Conservation (phyloP, 2,113 vertebrate genomes). For the Callipepla squamata region DNA sequence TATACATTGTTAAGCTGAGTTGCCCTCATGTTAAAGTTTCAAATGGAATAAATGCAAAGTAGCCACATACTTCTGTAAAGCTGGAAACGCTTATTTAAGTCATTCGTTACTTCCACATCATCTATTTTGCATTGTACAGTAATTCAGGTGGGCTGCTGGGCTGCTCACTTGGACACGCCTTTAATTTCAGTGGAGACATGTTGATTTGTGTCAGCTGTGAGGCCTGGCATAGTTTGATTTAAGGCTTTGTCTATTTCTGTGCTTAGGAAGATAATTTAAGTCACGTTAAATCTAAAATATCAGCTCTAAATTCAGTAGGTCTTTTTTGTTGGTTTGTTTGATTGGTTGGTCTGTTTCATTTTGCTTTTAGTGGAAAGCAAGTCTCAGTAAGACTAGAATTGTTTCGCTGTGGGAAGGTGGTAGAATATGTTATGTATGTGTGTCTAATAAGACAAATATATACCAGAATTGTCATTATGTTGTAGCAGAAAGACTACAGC, state of each 20-base stretch:
- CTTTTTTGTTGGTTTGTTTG: background rate
- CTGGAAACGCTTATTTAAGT: background rate
- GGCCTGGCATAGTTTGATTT: background rate
- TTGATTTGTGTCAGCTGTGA: background rate
- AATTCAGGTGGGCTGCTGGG: background rate
- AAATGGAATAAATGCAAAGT: background rate
- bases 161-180: background rate
- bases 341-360: background rate
- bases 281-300: background rate
- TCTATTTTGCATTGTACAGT: background rate
- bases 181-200: background rate
- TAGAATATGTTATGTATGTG: background rate
- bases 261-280: background rate
- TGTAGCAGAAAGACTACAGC: background rate
- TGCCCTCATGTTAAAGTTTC: background rate
- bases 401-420: background rate
- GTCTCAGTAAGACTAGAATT: background rate
- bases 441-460: background rate
- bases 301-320: background rate
- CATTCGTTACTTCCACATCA: background rate
- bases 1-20: background rate
- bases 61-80: background rate
- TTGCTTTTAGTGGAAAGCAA: background rate
- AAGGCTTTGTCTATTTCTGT: background rate
- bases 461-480: background rate